Evolutionary conservation across 2,888 invertebrate genomes (phyloP), one percentile per base, ranked within the genome.

Genomic region (Lottia gigantea): DNA sequence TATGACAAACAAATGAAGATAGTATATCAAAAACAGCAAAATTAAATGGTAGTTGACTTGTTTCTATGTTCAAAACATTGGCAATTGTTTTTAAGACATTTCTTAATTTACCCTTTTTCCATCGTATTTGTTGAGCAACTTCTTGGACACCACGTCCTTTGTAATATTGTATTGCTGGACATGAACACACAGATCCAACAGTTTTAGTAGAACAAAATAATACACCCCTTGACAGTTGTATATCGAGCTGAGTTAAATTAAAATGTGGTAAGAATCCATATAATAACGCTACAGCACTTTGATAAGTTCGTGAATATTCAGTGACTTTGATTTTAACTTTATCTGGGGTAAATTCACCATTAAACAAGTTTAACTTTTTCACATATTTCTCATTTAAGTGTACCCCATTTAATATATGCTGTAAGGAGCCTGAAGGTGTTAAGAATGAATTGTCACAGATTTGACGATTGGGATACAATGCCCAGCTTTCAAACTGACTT

Each of bases 251-350:
- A 12, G 92, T 80, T 2, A 93, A 90, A 66, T 92, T 91, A 71
- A 94, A 93, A 1, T 90, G 88, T 3, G 93, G 92, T 49, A 95
- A 89, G 75, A 95, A 91, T 0, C 93, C 92, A 84, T 92, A 94
- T 3, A 95, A 87, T 78, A 95, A 91, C 0, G 95, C 95, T 78
- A 95, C 90, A 0, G 95, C 93, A 80, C 96, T 96, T 89, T 97
- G 97, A 84, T 95, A 95, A 23, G 97, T 97, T 81, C 98, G 91
- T 0, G 95, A 89, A 87, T 95, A 96, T 62, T 94, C 91, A 0
- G 97, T 96, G 79, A 95, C 94, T 86, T 93, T 93, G 7, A 94
- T 91, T 16, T 93, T 74, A 7, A 89, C 76, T 45, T 87, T 82
- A 88, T 75, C 90, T 80, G 79, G 83, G 84, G 78, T 75, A 45